phyloP scores from a whole-genome alignment of 2,113 vertebrate species.

The Terrapene triunguis region DNA sequence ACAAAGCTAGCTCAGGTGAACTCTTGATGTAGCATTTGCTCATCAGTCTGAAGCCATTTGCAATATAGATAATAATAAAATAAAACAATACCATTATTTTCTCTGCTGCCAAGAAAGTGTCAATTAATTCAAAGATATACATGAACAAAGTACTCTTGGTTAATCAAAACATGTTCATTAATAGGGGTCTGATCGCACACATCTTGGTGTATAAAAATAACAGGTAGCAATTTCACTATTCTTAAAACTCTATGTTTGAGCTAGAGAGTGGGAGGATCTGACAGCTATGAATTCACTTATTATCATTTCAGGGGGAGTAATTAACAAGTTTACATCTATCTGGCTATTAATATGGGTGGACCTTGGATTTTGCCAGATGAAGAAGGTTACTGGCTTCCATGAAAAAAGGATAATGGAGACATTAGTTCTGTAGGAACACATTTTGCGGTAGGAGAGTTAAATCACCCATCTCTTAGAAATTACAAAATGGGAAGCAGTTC shows the following conservation, averaged over 20 bases:
- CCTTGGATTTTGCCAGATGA: conserved; percentile 35
- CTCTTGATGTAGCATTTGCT: neutral
- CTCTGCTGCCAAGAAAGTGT: conserved; percentile 26
- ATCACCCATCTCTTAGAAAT: neutral
- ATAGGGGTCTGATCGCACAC: conserved; percentile 14
- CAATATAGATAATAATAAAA: conserved; percentile 10
- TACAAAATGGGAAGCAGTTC: accelerated
- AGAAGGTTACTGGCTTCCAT: neutral
- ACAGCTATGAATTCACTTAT: neutral
- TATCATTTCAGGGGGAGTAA: conserved; percentile 41
- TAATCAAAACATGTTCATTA: conserved; percentile 73
- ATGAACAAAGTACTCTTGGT: conserved; percentile 27
- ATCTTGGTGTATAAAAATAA: conserved; percentile 26
- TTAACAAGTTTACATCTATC: conserved; percentile 20
- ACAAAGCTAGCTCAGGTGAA: neutral
- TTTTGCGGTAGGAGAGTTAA: neutral
- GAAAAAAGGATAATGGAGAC: conserved; percentile 48
- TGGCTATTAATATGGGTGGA: neutral
- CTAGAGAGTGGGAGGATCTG: conserved; percentile 28
- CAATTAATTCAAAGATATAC: conserved; percentile 18
- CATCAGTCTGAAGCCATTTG: neutral
- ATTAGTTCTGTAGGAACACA: neutral
- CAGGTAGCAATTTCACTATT: conserved; percentile 46
- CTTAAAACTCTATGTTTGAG: neutral
- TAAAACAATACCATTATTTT: conserved; percentile 20